Evolutionary conservation across 2,113 vertebrate species (phyloP).

Genomic region (Bombycilla garrulus): DNA sequence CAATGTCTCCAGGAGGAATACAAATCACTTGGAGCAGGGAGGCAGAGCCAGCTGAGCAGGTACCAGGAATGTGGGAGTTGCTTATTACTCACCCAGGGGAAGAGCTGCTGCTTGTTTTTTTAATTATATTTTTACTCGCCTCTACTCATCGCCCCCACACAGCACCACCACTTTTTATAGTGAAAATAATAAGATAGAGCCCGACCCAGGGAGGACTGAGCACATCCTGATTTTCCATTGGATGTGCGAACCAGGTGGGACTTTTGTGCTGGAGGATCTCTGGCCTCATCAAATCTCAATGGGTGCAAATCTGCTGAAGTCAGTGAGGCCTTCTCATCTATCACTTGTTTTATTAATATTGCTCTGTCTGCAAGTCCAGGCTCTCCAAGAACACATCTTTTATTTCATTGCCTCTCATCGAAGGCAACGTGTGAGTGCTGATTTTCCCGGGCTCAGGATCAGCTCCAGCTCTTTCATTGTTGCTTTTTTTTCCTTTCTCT

Average conservation of each 20-base stretch:
- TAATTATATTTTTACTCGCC: not conserved
- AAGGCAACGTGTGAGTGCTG: slow-evolving; percentile 31
- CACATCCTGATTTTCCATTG: not conserved
- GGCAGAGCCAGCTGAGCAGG: slow-evolving; percentile 44
- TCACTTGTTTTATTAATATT: slow-evolving; percentile 48
- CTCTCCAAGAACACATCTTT: slow-evolving; percentile 38
- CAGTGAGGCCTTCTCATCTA: slow-evolving; percentile 12
- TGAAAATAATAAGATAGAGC: not conserved
- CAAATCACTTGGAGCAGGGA: not conserved
- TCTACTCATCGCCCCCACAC: not conserved
- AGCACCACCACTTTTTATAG: not conserved
- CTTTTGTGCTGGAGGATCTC: not conserved
- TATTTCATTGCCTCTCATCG: not conserved
- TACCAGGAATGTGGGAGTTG: slow-evolving; percentile 40
- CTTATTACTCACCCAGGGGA: not conserved
- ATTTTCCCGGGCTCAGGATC: not conserved
- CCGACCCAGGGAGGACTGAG: not conserved
- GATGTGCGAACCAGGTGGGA: not conserved
- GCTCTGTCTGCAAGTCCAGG: not conserved
- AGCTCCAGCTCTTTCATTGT: not conserved
- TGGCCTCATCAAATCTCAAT: not conserved
- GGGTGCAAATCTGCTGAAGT: not conserved
- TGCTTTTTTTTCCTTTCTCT: not conserved
- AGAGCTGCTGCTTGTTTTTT: not conserved
- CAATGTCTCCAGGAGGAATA: slow-evolving; percentile 29